Evolutionary conservation across 1,140 invertebrate species (phyloP), one percentile per base, ranked within the genome.

Genomic region (Pseudachorutes palmiensis): DNA sequence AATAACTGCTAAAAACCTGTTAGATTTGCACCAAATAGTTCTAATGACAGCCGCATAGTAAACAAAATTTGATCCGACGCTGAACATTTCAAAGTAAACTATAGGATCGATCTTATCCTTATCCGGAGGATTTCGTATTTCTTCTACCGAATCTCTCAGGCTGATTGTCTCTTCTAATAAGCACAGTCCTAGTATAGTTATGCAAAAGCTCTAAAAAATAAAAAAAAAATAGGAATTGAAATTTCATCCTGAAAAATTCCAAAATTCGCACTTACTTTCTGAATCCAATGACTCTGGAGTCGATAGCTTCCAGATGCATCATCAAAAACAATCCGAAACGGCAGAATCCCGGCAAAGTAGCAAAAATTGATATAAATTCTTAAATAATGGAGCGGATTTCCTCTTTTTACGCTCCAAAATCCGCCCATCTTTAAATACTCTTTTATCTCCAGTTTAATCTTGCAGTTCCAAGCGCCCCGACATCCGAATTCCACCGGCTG

Each of bases 211-310:
- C 19, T 19, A 12, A 45, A 19, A 12, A 45, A 12, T 45, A 45
- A 12, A 12, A 45, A 45, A 45, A 45, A 45, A 55, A 14, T 55
- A 14, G 5, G 24, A 41, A 24, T 5, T n/a, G n/a, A n/a, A n/a
- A n/a, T n/a, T n/a, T n/a, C n/a, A n/a, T n/a, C n/a, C n/a, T n/a
- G n/a, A n/a, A n/a, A n/a, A n/a, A n/a, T n/a, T n/a, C n/a, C n/a
- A n/a, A n/a, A n/a, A n/a, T n/a, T n/a, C n/a, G n/a, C n/a, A 12
- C 36, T 63, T 63, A 63, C 61, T 19, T 19, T 63, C 28, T 63
- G 61, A 14, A 28, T 19, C 2, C 12, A 19, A 28, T 48, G 2
- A 3, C 30, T 41, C n/a, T 45, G 5, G 19, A 63, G 9, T 19
- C 28, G 12, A 48, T 63, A 63, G 19, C 3, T 26, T 31, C 19